Conservation (phyloP, 2,888 invertebrate genomes). For the Drosophila kuntzei region DNA sequence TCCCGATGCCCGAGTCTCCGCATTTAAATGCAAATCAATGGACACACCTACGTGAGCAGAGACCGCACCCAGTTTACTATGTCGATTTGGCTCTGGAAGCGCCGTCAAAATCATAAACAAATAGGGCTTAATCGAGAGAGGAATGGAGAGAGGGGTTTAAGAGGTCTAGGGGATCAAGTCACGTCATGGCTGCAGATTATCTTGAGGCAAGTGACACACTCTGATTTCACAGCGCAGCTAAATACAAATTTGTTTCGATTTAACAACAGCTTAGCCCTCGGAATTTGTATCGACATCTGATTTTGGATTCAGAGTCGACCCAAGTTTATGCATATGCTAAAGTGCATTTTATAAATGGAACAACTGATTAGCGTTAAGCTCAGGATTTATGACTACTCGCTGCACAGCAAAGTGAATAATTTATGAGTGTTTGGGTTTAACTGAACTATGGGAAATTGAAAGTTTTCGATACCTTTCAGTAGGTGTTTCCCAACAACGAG, state of each 20-base stretch:
- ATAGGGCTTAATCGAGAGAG: conserved; percentile 42
- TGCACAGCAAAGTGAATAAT: conserved; percentile 48
- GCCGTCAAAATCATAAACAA: conserved; percentile 62
- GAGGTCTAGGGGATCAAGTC: conserved; percentile 33
- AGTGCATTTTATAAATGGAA: conserved; percentile 65
- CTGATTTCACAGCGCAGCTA: conserved; percentile 57
- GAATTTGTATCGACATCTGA: conserved; percentile 27
- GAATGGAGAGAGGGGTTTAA: neutral
- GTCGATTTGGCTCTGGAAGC: conserved; percentile 47
- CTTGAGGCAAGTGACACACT: conserved; percentile 61
- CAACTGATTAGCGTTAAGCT: conserved; percentile 72
- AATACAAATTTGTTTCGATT: conserved; percentile 67
- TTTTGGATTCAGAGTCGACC: conserved; percentile 10
- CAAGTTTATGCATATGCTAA: conserved; percentile 35
- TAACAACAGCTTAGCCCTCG: conserved; percentile 54
- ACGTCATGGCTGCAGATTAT: conserved; percentile 66
- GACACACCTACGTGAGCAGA: conserved; percentile 57
- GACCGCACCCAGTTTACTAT: conserved; percentile 56
- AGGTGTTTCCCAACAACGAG: conserved; percentile 18
- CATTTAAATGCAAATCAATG: conserved; percentile 75
- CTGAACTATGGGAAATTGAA: conserved; percentile 38
- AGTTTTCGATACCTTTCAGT: conserved; percentile 26
- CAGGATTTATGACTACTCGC: conserved; percentile 60
- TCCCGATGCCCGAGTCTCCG: conserved; percentile 15
- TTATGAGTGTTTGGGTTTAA: conserved; percentile 55